Percentiles rank a stretch among this genome's conserved stretches.
These are phyloP conservation scores for Pterostichus niger DNA, from an alignment of 2,888 invertebrate species.

Conservation along the genomic window DNA sequence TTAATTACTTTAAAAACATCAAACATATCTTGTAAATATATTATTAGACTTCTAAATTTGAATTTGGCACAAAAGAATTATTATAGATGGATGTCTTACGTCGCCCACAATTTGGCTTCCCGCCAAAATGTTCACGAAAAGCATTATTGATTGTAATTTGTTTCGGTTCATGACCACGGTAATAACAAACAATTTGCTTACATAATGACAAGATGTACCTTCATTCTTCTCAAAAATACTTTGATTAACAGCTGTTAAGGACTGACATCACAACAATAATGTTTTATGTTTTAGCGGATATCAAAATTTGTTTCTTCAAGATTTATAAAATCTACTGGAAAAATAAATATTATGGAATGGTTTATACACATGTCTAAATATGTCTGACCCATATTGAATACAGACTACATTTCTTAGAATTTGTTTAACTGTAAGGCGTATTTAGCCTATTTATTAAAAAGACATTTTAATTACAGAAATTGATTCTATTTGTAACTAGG, in stretches of 20 bases:
- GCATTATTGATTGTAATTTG: slow-evolving; percentile 45
- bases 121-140: slow-evolving; percentile 52
- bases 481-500: slow-evolving; percentile 11
- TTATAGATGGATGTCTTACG: slow-evolving; percentile 52
- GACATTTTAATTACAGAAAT: slow-evolving; percentile 31
- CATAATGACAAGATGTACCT: slow-evolving; percentile 11
- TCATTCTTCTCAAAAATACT: slow-evolving; percentile 2
- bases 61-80: slow-evolving; percentile 62
- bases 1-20: slow-evolving; percentile 5
- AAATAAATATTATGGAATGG: slow-evolving; percentile 45
- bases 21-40: slow-evolving; percentile 37
- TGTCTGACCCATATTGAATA: slow-evolving; percentile 40
- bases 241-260: not conserved
- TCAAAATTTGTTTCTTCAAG: slow-evolving; percentile 31
- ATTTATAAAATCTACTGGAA: slow-evolving; percentile 49
- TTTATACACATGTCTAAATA: slow-evolving; percentile 56
- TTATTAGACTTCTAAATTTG: slow-evolving; percentile 59
- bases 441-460: slow-evolving; percentile 28
- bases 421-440: slow-evolving; percentile 14
- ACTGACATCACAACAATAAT: slow-evolving; percentile 16
- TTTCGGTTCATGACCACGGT: slow-evolving; percentile 35
- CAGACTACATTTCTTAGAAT: slow-evolving; percentile 17
- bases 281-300: slow-evolving; percentile 33
- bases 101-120: slow-evolving; percentile 52
- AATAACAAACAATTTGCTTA: slow-evolving; percentile 10